A percentile compares a stretch with the other conserved stretches of the same genome.
phyloP scores from a whole-genome alignment of 2,888 invertebrate genomes.

The Tupiocoris notatus region DNA sequence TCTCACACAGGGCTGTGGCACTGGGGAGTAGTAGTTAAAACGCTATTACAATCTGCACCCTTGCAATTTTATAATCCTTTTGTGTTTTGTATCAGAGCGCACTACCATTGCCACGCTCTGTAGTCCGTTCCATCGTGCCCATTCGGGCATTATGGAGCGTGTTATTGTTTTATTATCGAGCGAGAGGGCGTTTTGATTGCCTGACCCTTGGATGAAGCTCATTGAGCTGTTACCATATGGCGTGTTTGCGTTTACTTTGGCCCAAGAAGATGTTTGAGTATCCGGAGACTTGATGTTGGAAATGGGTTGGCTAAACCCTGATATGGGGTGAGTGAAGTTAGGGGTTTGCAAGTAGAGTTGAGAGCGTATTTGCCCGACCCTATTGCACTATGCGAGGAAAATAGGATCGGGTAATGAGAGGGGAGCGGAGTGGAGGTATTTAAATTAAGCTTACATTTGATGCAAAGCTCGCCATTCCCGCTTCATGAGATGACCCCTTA shows the following conservation, averaged over 20 bases:
- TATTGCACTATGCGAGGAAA: not conserved
- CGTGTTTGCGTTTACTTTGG: not conserved
- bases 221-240: not conserved
- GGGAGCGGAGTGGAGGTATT: not conserved
- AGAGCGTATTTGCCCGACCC: too few relatives aligned
- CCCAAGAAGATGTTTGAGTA: not conserved
- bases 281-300: not conserved
- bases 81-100: too few relatives aligned
- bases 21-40: too few relatives aligned
- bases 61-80: too few relatives aligned
- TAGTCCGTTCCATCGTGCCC: too few relatives aligned
- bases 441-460: not conserved
- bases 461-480: not conserved
- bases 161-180: not conserved
- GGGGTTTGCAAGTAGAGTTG: not conserved
- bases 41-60: too few relatives aligned
- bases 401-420: not conserved
- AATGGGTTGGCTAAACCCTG: not conserved
- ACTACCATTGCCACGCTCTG: too few relatives aligned
- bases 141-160: not conserved
- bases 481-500: not conserved
- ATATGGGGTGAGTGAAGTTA: not conserved
- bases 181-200: not conserved
- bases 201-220: not conserved
- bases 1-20: too few relatives aligned